Percentiles rank a stretch among this genome's conserved stretches.
Conservation (phyloP, 1,140 invertebrate species). For the Drosophila gunungcola region DNA sequence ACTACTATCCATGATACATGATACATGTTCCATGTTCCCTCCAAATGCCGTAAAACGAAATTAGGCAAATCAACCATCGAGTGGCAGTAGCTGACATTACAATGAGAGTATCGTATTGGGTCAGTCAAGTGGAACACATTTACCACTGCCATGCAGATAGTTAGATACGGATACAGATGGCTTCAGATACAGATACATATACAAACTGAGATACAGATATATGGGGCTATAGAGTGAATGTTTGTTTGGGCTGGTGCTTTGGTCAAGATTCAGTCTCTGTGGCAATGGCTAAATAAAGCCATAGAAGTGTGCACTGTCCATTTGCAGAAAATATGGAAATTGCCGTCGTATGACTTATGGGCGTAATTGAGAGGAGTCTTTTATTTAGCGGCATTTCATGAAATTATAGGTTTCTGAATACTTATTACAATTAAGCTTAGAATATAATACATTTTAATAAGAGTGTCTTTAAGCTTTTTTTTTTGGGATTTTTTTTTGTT, state of each 20-base stretch:
- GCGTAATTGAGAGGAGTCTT: background rate
- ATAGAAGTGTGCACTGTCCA: conserved; percentile 40
- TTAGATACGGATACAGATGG: conserved; percentile 24
- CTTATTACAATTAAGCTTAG: too few species aligned
- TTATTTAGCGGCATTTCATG: background rate
- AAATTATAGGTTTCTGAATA: too few species aligned
- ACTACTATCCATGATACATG: background rate
- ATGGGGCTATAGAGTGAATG: background rate
- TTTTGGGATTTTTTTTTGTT: too few species aligned
- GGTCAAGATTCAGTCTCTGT: conserved; percentile 15
- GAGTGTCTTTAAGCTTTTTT: too few species aligned
- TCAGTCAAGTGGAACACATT: conserved; percentile 63
- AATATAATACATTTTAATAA: too few species aligned
- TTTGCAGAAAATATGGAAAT: conserved; percentile 23
- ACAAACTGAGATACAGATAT: conserved; percentile 21
- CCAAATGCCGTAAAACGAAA: conserved; percentile 68
- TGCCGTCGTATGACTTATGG: conserved; percentile 2
- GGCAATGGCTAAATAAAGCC: conserved; percentile 53
- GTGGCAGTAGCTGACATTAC: conserved; percentile 24
- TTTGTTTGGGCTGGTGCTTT: conserved; percentile 26
- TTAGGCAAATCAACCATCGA: conserved; percentile 73
- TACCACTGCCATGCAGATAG: conserved; percentile 39
- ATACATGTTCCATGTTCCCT: conserved; percentile 35
- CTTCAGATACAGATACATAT: conserved; percentile 21
- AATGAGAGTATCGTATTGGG: conserved; percentile 24